phyloP scores from a whole-genome alignment of 2,888 invertebrate genomes.

The Xanthorhoe spadicearia region DNA sequence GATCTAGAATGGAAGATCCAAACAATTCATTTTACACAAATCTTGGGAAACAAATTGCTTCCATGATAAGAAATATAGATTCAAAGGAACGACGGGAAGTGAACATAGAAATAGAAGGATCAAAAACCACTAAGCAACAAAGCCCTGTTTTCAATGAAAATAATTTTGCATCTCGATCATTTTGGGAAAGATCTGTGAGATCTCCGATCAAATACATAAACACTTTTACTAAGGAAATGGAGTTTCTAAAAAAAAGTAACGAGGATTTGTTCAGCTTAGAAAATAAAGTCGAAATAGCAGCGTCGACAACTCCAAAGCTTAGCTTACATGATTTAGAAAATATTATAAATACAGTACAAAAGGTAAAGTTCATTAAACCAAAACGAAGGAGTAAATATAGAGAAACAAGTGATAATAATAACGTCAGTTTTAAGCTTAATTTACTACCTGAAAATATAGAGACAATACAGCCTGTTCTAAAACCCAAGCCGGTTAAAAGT shows the following conservation, averaged over 20 bases:
- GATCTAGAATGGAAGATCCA: constrained; percentile 42
- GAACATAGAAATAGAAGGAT: constrained; percentile 56
- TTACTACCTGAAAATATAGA: constrained; percentile 52
- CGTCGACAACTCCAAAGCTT: constrained; percentile 56
- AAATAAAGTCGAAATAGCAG: constrained; percentile 64
- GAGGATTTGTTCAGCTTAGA: constrained; percentile 70
- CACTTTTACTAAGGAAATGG: constrained; percentile 47
- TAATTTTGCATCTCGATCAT: constrained; percentile 60
- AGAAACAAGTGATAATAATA: constrained; percentile 26
- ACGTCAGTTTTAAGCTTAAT: constrained; percentile 60
- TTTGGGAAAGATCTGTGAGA: constrained; percentile 75
- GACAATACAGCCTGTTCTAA: constrained; percentile 9
- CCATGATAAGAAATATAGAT: constrained; percentile 67
- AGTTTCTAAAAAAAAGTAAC: constrained; percentile 56
- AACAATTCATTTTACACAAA: constrained; percentile 68
- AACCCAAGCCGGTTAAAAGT: constrained; percentile 6
- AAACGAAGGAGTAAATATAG: constrained; percentile 28
- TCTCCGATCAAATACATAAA: constrained; percentile 60
- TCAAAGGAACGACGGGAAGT: constrained; percentile 54
- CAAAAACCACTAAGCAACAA: constrained; percentile 38
- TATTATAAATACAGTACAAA: constrained; percentile 62
- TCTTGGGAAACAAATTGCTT: constrained; percentile 74
- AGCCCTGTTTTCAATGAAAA: constrained; percentile 60
- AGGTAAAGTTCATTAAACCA: constrained; percentile 37
- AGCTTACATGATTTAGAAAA: constrained; percentile 71